phyloP scores from a whole-genome alignment of 1,140 invertebrate species.

The Parasteatoda tepidariorum region DNA sequence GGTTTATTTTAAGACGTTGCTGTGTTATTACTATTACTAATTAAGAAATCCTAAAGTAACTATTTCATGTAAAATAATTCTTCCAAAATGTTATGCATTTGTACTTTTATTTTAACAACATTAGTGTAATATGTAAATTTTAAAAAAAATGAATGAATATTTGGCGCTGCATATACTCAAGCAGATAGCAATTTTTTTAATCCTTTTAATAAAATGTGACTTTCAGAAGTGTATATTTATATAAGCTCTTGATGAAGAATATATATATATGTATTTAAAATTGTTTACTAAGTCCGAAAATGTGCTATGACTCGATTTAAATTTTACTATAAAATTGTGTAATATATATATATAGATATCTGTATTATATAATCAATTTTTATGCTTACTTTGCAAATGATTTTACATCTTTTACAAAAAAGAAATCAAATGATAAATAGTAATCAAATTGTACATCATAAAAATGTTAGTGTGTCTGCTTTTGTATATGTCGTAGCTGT shows the following conservation, averaged over 20 bases:
- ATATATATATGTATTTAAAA: background rate
- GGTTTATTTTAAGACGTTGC: too few species aligned
- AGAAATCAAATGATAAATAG: background rate
- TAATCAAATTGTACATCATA: background rate
- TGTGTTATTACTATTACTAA: too few species aligned
- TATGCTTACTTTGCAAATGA: background rate
- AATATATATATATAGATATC: background rate
- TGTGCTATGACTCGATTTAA: background rate
- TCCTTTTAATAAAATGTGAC: background rate
- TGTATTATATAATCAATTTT: background rate
- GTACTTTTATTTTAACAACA: too few species aligned
- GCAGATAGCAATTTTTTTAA: background rate
- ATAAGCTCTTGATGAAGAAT: background rate
- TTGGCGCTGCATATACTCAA: constrained; percentile 29
- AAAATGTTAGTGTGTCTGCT: constrained; percentile 10
- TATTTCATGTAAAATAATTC: too few species aligned
- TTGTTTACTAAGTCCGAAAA: background rate
- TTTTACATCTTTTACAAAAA: background rate
- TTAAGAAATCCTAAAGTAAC: too few species aligned
- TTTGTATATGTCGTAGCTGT: constrained; percentile 44
- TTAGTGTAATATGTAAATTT: too few species aligned
- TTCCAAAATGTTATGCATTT: too few species aligned
- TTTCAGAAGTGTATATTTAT: background rate
- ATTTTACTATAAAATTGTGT: background rate
- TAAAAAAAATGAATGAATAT: too few species aligned